A percentile compares a stretch with the other conserved stretches of the same genome.
Evolutionary conservation across 1,140 invertebrate species (phyloP).

Genomic region (Musca vetustissima): DNA sequence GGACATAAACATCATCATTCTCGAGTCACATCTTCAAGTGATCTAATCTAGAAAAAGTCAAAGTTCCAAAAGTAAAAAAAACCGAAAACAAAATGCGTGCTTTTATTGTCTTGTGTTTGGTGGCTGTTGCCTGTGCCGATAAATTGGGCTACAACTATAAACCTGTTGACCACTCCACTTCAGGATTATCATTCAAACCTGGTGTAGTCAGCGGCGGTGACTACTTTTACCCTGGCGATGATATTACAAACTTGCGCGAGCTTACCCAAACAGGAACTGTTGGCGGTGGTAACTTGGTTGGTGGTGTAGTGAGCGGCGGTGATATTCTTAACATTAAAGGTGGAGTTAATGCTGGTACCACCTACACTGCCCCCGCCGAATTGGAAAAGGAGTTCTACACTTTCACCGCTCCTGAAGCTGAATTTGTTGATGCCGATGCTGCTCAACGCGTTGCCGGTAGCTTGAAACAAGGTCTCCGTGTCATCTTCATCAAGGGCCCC

Average conservation of each 20-base stretch:
- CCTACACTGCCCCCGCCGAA: constrained; percentile 40
- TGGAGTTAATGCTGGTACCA: background rate
- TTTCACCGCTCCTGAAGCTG: constrained; percentile 41
- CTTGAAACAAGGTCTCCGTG: constrained; percentile 42
- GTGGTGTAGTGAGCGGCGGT: background rate
- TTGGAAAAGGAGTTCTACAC: constrained; percentile 47
- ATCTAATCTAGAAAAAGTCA: too few species aligned
- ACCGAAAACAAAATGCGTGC: background rate
- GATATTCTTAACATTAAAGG: too few species aligned
- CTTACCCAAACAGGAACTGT: too few species aligned
- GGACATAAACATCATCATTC: too few species aligned
- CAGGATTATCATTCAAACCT: constrained; percentile 8
- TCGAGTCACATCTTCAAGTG: too few species aligned
- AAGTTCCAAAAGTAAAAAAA: too few species aligned
- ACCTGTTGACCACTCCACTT: constrained; percentile 31
- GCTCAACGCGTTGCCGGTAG: constrained; percentile 29
- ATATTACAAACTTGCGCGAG: too few species aligned
- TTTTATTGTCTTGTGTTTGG: constrained; percentile 17
- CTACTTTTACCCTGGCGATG: background rate
- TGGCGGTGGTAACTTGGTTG: background rate
- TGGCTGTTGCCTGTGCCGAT: constrained; percentile 31
- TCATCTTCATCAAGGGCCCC: constrained; percentile 50
- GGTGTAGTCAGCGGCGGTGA: background rate
- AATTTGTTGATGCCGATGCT: constrained; percentile 32
- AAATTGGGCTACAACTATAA: constrained; percentile 45